Evolutionary conservation across 2,888 invertebrate genomes (phyloP), one percentile per base, ranked within the genome.

Genomic region (Pterobdella sp.): DNA sequence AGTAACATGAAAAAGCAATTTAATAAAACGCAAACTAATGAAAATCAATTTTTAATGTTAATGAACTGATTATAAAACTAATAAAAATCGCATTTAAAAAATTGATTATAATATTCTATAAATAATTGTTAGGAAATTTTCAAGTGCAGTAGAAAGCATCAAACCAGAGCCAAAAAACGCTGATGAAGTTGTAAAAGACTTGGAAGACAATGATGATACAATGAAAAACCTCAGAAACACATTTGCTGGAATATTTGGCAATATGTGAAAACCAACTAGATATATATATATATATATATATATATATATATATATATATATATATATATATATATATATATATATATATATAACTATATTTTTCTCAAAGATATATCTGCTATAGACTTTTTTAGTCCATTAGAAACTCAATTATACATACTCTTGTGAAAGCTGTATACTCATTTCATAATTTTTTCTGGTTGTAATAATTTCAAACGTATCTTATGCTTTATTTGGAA

Each of bases 191-290:
- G 74, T 73, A n/a, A 70, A 75, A 4, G 93, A 92, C 83, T 78
- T 81, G 67, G 94, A 95, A 84, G 78, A 77, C 37, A 89, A 92
- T 69, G 96, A 96, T 83, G 96, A 96, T 84, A 97, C 96, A 68
- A 96, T 97, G 96, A 94, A 93, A 84, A 97, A 96, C 85, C 87
- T 97, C 77, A 89, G 95, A 81, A 96, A 96, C 87, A 97, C 96
- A 2, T 97, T 97, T 84, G 96, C 97, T 71, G 96, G 97, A 68
- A 96, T 96, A 80, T 96, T 96, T 83, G 95, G 95, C 74, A 95
- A 96, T 72, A 82, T 82, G 82, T 82, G 36, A 73, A 26, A 68
- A 7, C 29, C n/a, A 14, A 49, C 4, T 71, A 29, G 14, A 26
- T 60, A 71, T 1, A 63, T 68, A 68, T 4, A 68, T 68, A 68